phyloP scores from a whole-genome alignment of 35 echinoderm and acorn worm genomes.

The Chiridota heheva region DNA sequence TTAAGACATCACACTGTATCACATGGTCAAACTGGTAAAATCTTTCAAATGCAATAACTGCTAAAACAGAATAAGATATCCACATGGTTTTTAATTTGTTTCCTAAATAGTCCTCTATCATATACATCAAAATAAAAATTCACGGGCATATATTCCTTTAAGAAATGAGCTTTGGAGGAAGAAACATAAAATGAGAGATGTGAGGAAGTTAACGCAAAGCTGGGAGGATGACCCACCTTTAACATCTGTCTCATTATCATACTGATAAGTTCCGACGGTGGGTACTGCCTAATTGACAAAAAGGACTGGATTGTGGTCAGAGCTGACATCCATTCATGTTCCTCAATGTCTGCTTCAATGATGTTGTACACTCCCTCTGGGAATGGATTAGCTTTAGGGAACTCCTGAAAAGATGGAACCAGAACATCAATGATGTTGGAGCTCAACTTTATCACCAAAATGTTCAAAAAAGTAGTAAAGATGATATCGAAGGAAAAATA shows the following conservation, averaged over 20 bases:
- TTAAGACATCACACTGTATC: too few relatives aligned
- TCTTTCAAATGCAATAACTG: too few relatives aligned
- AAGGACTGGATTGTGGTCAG: slow-evolving; percentile 22
- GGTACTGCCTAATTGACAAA: slow-evolving; percentile 45
- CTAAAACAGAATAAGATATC: too few relatives aligned
- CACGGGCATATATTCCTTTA: too few relatives aligned
- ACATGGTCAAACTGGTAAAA: too few relatives aligned
- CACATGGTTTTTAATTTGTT: too few relatives aligned
- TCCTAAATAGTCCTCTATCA: too few relatives aligned
- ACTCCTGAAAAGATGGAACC: background rate
- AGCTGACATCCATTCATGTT: slow-evolving; percentile 50
- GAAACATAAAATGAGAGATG: too few relatives aligned
- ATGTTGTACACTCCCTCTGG: slow-evolving; percentile 24
- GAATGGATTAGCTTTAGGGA: slow-evolving; percentile 35
- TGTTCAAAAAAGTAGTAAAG: background rate
- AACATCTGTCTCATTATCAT: slow-evolving; percentile 71
- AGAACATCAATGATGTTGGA: background rate
- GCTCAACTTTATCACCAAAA: background rate
- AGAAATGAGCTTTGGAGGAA: too few relatives aligned
- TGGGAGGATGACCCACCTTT: slow-evolving; percentile 30
- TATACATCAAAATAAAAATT: too few relatives aligned
- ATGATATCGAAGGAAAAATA: too few relatives aligned
- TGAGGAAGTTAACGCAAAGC: too few relatives aligned
- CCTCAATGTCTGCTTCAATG: slow-evolving; percentile 67
- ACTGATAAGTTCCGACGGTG: slow-evolving; percentile 60